phyloP scores from a whole-genome alignment of 2,888 invertebrate species.

The Aleiodes testaceus region DNA sequence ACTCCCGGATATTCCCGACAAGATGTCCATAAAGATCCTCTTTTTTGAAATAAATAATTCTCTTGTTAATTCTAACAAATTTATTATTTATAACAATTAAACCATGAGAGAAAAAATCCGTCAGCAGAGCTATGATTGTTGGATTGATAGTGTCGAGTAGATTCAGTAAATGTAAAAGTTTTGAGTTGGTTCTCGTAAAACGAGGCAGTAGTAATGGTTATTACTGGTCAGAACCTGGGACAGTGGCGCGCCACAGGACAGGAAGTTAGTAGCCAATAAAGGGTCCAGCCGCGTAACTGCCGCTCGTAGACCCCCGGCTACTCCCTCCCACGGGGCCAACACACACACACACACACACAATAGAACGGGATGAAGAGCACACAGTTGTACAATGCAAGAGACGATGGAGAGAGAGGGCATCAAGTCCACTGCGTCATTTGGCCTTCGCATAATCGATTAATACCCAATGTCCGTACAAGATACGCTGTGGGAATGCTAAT shows the following conservation, averaged over 20 bases:
- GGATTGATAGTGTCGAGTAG: constrained; percentile 1
- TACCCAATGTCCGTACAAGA: constrained; percentile 42
- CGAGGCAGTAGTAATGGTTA: constrained; percentile 61
- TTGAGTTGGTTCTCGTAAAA: constrained; percentile 61
- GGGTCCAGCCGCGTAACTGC: constrained; percentile 58
- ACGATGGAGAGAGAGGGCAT: background rate
- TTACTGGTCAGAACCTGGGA: constrained; percentile 57
- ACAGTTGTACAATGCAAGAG: no score
- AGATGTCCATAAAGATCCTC: background rate
- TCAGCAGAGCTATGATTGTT: constrained; percentile 2
- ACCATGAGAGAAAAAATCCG: background rate
- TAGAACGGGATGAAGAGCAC: no score
- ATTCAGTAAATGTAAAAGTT: constrained; percentile 53
- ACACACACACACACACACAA: background rate
- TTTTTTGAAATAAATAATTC: background rate
- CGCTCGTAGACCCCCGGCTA: constrained; percentile 57
- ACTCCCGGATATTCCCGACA: background rate
- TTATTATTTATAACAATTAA: background rate
- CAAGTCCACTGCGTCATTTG: constrained; percentile 35
- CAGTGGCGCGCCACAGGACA: constrained; percentile 46
- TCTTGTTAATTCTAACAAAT: no score
- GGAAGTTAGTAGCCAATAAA: constrained; percentile 66
- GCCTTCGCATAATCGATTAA: constrained; percentile 58
- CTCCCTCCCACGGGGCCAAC: constrained; percentile 37
- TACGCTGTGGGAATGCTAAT: constrained; percentile 27